phyloP scores from a whole-genome alignment of 64 coral and sea anemone genomes.

The Exaiptasia diaphana region DNA sequence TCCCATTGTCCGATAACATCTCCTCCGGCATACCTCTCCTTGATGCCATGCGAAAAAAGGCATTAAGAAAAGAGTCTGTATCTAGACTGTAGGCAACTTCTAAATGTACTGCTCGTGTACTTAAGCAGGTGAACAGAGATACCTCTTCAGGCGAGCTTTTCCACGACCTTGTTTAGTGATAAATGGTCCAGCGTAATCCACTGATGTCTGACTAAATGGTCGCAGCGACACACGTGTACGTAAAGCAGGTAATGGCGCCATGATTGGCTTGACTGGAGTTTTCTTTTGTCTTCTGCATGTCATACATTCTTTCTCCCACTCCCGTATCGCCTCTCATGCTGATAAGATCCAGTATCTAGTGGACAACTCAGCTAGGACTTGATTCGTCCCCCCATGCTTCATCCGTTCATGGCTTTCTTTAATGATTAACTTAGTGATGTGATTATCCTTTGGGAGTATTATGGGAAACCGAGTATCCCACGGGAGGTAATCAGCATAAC shows the following conservation, averaged over 20 bases:
- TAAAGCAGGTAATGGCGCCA: slow-evolving; percentile 40
- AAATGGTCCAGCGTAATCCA: slow-evolving; percentile 27
- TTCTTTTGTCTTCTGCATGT: slow-evolving; percentile 19
- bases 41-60: slow-evolving; percentile 19
- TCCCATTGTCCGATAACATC: slow-evolving; percentile 13
- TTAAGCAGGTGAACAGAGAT: slow-evolving; percentile 18
- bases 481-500: slow-evolving; percentile 28
- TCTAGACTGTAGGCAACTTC: slow-evolving; percentile 12
- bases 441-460: slow-evolving; percentile 16
- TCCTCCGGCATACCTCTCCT: slow-evolving; percentile 12
- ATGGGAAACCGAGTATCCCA: slow-evolving; percentile 38
- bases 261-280: slow-evolving; percentile 29
- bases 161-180: slow-evolving; percentile 6
- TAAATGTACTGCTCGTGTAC: slow-evolving; percentile 10
- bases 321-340: slow-evolving; percentile 50
- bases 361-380: slow-evolving; percentile 20
- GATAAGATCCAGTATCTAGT: slow-evolving; percentile 45
- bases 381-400: slow-evolving; percentile 52
- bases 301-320: slow-evolving; percentile 48
- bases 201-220: not conserved
- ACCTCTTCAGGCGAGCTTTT: slow-evolving; percentile 1
- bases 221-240: slow-evolving; percentile 1
- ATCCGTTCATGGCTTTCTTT: slow-evolving; percentile 47
- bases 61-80: slow-evolving; percentile 19
- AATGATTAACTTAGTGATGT: slow-evolving; percentile 50